Conservation (phyloP, 2,888 invertebrate species). For the Paralinhomoeus sp. region DNA sequence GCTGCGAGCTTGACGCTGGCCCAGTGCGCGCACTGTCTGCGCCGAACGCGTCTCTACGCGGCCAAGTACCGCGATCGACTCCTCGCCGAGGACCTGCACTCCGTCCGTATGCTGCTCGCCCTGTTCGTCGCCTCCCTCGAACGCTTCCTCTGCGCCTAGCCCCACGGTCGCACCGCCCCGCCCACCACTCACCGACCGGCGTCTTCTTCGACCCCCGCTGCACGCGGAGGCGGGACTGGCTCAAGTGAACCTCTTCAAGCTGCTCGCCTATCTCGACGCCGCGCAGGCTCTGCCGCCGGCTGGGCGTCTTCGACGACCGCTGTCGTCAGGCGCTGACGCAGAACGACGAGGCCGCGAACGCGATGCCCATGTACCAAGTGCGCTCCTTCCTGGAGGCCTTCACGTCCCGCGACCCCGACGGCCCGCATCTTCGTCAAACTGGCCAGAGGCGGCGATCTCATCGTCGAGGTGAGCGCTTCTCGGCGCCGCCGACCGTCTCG, state of each 20-base stretch:
- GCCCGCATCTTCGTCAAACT: conserved; percentile 41
- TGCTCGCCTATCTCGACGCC: conserved; percentile 53
- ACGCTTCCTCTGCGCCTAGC: too few relatives aligned
- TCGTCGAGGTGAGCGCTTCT: too few relatives aligned
- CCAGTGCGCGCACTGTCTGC: conserved; percentile 32
- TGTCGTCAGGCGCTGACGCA: too few relatives aligned
- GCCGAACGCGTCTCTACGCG: conserved; percentile 28
- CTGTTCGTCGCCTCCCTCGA: conserved; percentile 38
- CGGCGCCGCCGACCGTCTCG: background rate
- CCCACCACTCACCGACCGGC: too few relatives aligned
- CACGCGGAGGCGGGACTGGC: too few relatives aligned
- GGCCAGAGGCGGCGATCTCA: too few relatives aligned
- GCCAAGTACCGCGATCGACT: conserved; percentile 43
- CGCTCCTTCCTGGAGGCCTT: conserved; percentile 47
- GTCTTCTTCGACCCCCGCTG: too few relatives aligned
- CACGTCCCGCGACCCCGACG: conserved; percentile 51
- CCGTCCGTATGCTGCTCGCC: conserved; percentile 56
- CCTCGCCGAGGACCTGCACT: conserved; percentile 52
- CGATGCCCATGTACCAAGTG: conserved; percentile 1
- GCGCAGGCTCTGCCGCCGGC: conserved; percentile 56
- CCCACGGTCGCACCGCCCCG: too few relatives aligned
- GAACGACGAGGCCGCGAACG: too few relatives aligned
- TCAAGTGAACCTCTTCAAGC: conserved; percentile 55
- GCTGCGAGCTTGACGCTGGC: conserved; percentile 42
- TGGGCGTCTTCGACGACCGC: conserved; percentile 37